phyloP scores from a whole-genome alignment of 2,888 invertebrate species.

The Noctua pronuba region DNA sequence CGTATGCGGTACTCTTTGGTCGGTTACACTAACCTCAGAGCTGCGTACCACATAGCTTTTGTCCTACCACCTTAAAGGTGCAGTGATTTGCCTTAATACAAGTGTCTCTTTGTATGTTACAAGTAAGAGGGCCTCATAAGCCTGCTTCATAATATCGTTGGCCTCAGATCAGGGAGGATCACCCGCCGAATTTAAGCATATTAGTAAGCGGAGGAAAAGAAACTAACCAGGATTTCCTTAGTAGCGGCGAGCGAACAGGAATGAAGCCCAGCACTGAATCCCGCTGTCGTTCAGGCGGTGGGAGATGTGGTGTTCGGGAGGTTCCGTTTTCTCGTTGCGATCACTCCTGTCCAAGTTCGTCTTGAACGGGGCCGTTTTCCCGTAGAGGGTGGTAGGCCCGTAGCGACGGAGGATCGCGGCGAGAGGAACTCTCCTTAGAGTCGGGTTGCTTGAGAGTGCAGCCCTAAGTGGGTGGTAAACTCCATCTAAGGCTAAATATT shows the following conservation, averaged over 20 bases:
- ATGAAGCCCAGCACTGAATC: slow-evolving; percentile 91
- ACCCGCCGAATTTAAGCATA: slow-evolving; percentile 91
- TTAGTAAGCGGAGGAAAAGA: slow-evolving; percentile 93
- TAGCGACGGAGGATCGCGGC: slow-evolving; percentile 77
- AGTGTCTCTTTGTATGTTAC: background rate
- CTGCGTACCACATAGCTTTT: slow-evolving; percentile 8
- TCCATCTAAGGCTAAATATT: slow-evolving; percentile 91
- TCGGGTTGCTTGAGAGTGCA: slow-evolving; percentile 92
- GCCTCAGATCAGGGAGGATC: slow-evolving; percentile 79
- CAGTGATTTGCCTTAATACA: background rate
- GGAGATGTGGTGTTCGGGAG: slow-evolving; percentile 90
- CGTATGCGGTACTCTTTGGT: slow-evolving; percentile 36
- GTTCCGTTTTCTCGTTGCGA: slow-evolving; percentile 75
- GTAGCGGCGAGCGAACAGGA: slow-evolving; percentile 86
- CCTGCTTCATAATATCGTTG: slow-evolving; percentile 59
- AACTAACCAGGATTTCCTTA: slow-evolving; percentile 85
- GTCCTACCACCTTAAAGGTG: background rate
- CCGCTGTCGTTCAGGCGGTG: slow-evolving; percentile 65
- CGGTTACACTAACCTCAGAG: slow-evolving; percentile 4
- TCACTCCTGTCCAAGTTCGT: slow-evolving; percentile 83
- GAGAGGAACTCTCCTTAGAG: slow-evolving; percentile 76
- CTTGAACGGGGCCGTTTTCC: slow-evolving; percentile 84
- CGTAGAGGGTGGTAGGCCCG: slow-evolving; percentile 88
- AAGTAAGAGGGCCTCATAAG: slow-evolving; percentile 28
- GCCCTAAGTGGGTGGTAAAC: slow-evolving; percentile 91